A percentile compares a stretch with the other conserved stretches of the same genome.
phyloP scores from a whole-genome alignment of 2,888 invertebrate species.

The Linyphia triangularis region DNA sequence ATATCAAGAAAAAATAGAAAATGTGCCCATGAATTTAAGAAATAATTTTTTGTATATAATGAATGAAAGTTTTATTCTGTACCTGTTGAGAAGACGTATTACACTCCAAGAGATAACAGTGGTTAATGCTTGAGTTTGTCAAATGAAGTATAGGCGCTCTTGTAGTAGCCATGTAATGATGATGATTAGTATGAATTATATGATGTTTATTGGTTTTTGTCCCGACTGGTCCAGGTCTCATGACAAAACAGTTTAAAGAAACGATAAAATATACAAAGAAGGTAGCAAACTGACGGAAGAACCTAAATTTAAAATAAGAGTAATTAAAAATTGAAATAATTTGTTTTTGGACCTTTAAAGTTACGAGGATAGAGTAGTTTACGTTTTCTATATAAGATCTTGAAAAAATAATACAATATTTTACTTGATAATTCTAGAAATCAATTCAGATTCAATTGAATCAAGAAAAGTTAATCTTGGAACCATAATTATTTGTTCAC shows the following conservation, averaged over 20 bases:
- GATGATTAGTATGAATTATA: not conserved
- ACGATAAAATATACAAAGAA: conserved; percentile 94
- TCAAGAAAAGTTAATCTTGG: too few relatives aligned
- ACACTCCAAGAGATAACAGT: conserved; percentile 49
- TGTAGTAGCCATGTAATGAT: conserved; percentile 26
- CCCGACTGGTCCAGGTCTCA: conserved; percentile 88
- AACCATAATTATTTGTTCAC: too few relatives aligned
- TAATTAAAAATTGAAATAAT: too few relatives aligned
- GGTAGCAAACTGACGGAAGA: conserved; percentile 93
- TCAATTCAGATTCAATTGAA: not conserved
- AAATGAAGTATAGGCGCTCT: conserved; percentile 8
- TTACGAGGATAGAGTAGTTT: not conserved
- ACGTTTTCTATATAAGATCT: conserved; percentile 77
- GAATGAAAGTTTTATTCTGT: too few relatives aligned
- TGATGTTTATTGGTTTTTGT: conserved; percentile 41
- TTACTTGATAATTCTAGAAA: not conserved
- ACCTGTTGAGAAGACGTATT: conserved; percentile 46
- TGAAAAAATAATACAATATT: not conserved
- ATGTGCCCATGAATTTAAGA: too few relatives aligned
- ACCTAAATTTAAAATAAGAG: conserved; percentile 84
- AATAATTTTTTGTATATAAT: too few relatives aligned
- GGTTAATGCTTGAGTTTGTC: conserved; percentile 17
- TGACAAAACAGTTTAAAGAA: conserved; percentile 91
- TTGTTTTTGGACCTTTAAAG: too few relatives aligned
- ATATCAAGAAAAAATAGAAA: too few relatives aligned